These are phyloP conservation scores for Tiliacea aurago DNA, from an alignment of 2,888 invertebrate genomes.

Conservation along the genomic window DNA sequence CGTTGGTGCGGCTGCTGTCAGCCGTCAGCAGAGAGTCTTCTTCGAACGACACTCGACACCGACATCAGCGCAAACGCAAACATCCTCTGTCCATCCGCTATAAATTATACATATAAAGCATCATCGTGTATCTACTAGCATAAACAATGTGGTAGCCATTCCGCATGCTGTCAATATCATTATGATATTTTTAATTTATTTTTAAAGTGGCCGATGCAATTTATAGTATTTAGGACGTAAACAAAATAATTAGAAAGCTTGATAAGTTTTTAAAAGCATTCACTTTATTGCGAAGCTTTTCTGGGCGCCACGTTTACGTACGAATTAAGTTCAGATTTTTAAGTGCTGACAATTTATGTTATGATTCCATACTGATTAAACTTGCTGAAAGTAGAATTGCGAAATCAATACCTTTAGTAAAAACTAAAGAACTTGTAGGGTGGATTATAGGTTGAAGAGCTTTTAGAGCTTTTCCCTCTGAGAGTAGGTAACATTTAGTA, in stretches of 20 bases:
- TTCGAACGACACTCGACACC: constrained; percentile 87
- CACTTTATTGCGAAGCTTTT: constrained; percentile 2
- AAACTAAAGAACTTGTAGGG: not conserved
- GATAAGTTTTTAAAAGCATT: constrained; percentile 13
- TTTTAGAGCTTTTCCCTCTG: not conserved
- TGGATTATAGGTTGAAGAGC: not conserved
- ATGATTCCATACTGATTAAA: no score
- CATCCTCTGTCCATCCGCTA: constrained; percentile 78
- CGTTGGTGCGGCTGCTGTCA: constrained; percentile 83
- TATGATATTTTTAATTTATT: constrained; percentile 10
- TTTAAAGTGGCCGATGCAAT: constrained; percentile 2
- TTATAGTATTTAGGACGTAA: constrained; percentile 15
- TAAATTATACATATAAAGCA: constrained; percentile 60
- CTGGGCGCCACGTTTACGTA: not conserved
- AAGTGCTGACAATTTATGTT: not conserved
- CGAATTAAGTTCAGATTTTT: constrained; percentile 1
- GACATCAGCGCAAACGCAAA: constrained; percentile 80
- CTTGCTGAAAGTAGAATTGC: not conserved
- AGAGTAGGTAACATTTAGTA: not conserved
- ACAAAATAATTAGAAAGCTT: constrained; percentile 34
- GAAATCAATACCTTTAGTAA: not conserved
- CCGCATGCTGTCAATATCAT: constrained; percentile 22
- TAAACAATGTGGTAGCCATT: constrained; percentile 64
- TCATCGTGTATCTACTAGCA: constrained; percentile 58
- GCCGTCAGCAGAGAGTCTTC: constrained; percentile 79